These are phyloP conservation scores for Lagria hirta DNA, from an alignment of 2,888 invertebrate species.

Conservation along the genomic window DNA sequence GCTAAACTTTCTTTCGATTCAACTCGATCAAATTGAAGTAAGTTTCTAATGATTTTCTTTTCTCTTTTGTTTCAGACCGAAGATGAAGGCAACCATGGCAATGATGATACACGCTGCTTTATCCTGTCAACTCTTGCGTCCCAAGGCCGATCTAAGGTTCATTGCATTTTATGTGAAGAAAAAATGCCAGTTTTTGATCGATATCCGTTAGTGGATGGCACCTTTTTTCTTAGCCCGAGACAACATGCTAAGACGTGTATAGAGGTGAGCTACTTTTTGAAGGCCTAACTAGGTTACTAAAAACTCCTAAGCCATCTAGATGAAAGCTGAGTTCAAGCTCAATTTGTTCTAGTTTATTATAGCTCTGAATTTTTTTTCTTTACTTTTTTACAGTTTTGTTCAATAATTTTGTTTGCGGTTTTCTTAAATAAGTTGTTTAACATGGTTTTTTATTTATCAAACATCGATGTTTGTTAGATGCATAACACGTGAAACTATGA, in stretches of 20 bases:
- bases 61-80: slow-evolving; percentile 86
- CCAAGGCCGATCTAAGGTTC: slow-evolving; percentile 81
- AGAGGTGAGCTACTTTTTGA: slow-evolving; percentile 78
- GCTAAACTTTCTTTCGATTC: slow-evolving; percentile 1
- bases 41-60: neutral
- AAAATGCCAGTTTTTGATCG: slow-evolving; percentile 93
- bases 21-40: neutral
- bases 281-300: neutral
- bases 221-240: slow-evolving; percentile 94
- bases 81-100: slow-evolving; percentile 97
- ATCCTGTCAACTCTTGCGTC: slow-evolving; percentile 92
- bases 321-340: slow-evolving; percentile 5
- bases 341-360: slow-evolving; percentile 3
- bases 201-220: slow-evolving; percentile 96
- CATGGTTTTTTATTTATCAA: no score
- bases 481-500: no score
- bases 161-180: slow-evolving; percentile 85
- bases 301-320: no score
- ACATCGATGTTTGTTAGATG: no score
- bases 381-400: slow-evolving; percentile 5
- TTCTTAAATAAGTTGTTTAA: no score
- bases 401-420: no score
- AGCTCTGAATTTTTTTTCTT: slow-evolving; percentile 6
- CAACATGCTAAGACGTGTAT: slow-evolving; percentile 86
- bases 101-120: slow-evolving; percentile 96